Percentiles rank a stretch among this genome's conserved stretches.
Conservation (phyloP, 1,140 invertebrate species). For the Mamestra configurata region DNA sequence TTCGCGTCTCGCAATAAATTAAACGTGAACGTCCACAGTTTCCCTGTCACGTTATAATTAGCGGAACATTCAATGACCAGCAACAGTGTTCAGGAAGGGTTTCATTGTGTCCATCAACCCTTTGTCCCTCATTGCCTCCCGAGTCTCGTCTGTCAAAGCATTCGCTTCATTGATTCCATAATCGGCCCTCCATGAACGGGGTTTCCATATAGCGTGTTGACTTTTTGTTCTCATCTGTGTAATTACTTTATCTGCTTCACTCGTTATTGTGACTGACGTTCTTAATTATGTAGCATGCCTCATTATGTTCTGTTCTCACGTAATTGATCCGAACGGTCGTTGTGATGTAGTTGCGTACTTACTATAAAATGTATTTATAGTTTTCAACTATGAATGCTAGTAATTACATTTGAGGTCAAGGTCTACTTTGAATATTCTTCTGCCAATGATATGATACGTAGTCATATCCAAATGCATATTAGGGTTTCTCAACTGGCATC, state of each 20-base stretch:
- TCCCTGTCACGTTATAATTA: slow-evolving; percentile 66
- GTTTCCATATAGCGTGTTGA: slow-evolving; percentile 46
- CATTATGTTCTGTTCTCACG: slow-evolving; percentile 2
- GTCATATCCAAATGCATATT: slow-evolving; percentile 55
- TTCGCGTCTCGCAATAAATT: slow-evolving; percentile 22
- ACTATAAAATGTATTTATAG: neutral
- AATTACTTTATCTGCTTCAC: slow-evolving; percentile 53
- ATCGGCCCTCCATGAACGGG: slow-evolving; percentile 57
- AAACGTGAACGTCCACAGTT: slow-evolving; percentile 46
- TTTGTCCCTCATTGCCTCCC: slow-evolving; percentile 56
- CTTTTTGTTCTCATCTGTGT: slow-evolving; percentile 53
- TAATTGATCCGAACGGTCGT: slow-evolving; percentile 1
- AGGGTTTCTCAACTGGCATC: slow-evolving; percentile 68
- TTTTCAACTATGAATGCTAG: slow-evolving; percentile 1
- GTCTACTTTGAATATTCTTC: slow-evolving; percentile 21
- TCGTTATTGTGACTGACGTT: slow-evolving; percentile 42
- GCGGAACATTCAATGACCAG: slow-evolving; percentile 59
- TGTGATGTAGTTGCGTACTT: slow-evolving; percentile 4
- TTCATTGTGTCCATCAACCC: slow-evolving; percentile 67
- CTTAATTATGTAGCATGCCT: slow-evolving; percentile 34
- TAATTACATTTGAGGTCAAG: slow-evolving; percentile 45
- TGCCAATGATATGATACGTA: slow-evolving; percentile 51
- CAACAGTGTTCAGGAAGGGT: slow-evolving; percentile 71
- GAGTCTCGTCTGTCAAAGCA: slow-evolving; percentile 61
- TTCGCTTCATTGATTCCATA: slow-evolving; percentile 74